Evolutionary conservation across 2,888 invertebrate species (phyloP), one percentile per base, ranked within the genome.

Genomic region (Diogma glabrata): DNA sequence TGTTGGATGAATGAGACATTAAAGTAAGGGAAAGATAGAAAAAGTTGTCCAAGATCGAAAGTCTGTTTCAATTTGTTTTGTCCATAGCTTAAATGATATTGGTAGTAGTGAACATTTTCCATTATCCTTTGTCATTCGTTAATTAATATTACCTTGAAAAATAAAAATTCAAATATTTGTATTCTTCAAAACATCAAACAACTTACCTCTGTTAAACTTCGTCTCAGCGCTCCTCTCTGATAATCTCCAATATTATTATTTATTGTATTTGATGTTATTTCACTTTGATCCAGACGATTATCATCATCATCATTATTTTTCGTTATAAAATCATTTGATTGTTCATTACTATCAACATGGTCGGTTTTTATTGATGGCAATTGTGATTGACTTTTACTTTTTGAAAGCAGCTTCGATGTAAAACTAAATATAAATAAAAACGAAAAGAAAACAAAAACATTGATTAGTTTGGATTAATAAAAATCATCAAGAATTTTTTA

Each of bases 381-480:
- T 54, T 63, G 60, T 57, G 70, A 68, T 58, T 68, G 64, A 62
- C 69, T 70, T 61, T 69, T 69, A 60, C 70, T 70, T 63, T 70
- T 70, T 48, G 68, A 64, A 58, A 70, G 64, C 56, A 62, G 62
- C 59, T 60, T 67, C 55, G 67, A 66, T 26, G 50, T 26, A 22
- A 33, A 43, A 33, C 53, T 55, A 49, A 61, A 52, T 26, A 50
- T 46, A 46, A 30, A 48, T 50, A 3, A 43, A 19, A 36, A 46
- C 22, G 51, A 50, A 53, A 45, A 51, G 19, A 20, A 55, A 54
- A 30, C 6, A 20, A 52, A 36, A 51, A 20, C n/a, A 26, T 47
- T 24, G 24, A 47, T 47, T 17, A 47, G 17, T 47, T 24, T n/a
- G n/a, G n/a, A n/a, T n/a, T n/a, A n/a, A n/a, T n/a, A 14, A 9